phyloP scores from a whole-genome alignment of 2,797 vertebrate species.

The Lindbergichthys nudifrons region DNA sequence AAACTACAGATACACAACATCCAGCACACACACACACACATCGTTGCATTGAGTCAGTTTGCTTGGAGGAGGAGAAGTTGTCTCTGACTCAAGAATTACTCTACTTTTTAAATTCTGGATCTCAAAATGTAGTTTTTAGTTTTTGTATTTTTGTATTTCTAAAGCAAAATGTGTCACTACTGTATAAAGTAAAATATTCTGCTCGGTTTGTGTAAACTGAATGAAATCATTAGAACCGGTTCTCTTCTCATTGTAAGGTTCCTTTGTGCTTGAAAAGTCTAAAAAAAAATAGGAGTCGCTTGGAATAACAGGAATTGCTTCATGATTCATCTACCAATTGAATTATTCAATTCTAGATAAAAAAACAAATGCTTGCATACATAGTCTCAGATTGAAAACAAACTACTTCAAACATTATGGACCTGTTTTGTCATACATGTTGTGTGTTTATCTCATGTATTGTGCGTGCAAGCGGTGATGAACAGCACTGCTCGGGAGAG shows the following conservation, averaged over 20 bases:
- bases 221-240: constrained; percentile 23
- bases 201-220: constrained; percentile 13
- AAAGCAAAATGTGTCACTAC: neutral
- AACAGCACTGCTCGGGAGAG: constrained; percentile 34
- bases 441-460: neutral
- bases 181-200: constrained; percentile 20
- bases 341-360: constrained; percentile 21
- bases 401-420: neutral
- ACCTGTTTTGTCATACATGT: neutral
- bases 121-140: neutral
- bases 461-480: constrained; percentile 21
- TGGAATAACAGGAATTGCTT: constrained; percentile 4
- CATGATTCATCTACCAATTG: constrained; percentile 3
- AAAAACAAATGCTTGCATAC: neutral
- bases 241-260: constrained; percentile 33
- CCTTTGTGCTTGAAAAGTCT: neutral
- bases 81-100: neutral
- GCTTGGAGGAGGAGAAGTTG: neutral
- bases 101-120: constrained; percentile 15
- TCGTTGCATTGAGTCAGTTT: constrained; percentile 23
- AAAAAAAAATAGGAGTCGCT: neutral
- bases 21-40: constrained; percentile 42
- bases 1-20: constrained; percentile 69
- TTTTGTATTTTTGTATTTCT: neutral
- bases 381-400: neutral